These are phyloP conservation scores for Acyrthosiphon pisum DNA, from an alignment of 1,140 invertebrate genomes.

Conservation along the genomic window DNA sequence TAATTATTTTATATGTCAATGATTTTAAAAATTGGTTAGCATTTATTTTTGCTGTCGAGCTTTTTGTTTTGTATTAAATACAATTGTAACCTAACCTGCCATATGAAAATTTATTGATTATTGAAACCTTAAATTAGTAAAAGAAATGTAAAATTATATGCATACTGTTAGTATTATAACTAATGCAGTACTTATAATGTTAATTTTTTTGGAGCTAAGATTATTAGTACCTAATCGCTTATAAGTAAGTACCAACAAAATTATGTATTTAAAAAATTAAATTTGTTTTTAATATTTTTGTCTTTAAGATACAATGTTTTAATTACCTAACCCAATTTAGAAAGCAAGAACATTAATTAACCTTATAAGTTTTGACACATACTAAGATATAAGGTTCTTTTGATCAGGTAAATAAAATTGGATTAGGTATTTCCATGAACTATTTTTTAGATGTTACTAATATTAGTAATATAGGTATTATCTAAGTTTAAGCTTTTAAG, in stretches of 20 bases:
- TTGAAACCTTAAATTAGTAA: constrained; percentile 43
- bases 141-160: not conserved
- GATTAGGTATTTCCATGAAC: no score
- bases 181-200: not conserved
- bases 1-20: not conserved
- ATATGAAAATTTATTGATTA: constrained; percentile 47
- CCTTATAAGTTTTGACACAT: not conserved
- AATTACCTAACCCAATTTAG: not conserved
- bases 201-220: not conserved
- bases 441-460: not conserved
- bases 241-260: no score
- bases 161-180: not conserved
- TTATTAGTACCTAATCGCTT: not conserved
- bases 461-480: not conserved
- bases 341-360: not conserved
- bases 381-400: not conserved
- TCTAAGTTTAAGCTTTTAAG: not conserved
- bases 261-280: not conserved
- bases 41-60: not conserved
- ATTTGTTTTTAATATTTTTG: not conserved
- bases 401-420: not conserved
- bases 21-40: not conserved
- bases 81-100: not conserved
- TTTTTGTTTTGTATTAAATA: not conserved
- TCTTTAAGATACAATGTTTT: not conserved